Percentiles rank a stretch among this genome's conserved stretches.
These are phyloP conservation scores for Cyclopterus lumpus DNA, from an alignment of 2,797 vertebrate genomes.

Conservation along the genomic window DNA sequence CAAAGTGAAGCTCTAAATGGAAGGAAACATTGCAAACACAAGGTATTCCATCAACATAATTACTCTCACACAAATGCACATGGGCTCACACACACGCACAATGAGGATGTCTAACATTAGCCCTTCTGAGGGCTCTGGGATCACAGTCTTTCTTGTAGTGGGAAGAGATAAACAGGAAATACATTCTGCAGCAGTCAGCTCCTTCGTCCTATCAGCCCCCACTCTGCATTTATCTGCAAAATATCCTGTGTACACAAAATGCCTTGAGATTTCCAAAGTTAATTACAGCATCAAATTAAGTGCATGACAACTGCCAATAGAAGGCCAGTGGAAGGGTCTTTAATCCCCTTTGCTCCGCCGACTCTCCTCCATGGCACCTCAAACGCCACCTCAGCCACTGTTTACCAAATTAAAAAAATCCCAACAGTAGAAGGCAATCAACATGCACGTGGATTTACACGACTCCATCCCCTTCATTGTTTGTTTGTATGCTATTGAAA, in stretches of 20 bases:
- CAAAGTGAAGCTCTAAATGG: constrained; percentile 50
- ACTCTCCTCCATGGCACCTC: constrained; percentile 54
- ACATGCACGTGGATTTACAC: constrained; percentile 67
- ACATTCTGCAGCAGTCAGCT: constrained; percentile 56
- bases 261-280: constrained; percentile 79
- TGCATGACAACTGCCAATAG: constrained; percentile 73
- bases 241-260: constrained; percentile 60
- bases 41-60: constrained; percentile 64
- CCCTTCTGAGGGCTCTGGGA: constrained; percentile 36
- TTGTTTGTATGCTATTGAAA: constrained; percentile 76
- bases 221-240: constrained; percentile 61
- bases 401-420: constrained; percentile 74
- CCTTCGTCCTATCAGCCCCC: constrained; percentile 40
- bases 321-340: constrained; percentile 66
- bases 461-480: constrained; percentile 67
- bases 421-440: constrained; percentile 78
- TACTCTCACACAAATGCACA: constrained; percentile 52
- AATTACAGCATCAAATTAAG: constrained; percentile 83
- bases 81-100: constrained; percentile 2
- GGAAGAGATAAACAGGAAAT: constrained; percentile 62
- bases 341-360: constrained; percentile 69
- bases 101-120: constrained; percentile 48
- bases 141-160: constrained; percentile 53
- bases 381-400: constrained; percentile 68
- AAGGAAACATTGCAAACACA: constrained; percentile 53